phyloP scores from a whole-genome alignment of 1,140 invertebrate genomes.

The Caenorhabditis brenneri region DNA sequence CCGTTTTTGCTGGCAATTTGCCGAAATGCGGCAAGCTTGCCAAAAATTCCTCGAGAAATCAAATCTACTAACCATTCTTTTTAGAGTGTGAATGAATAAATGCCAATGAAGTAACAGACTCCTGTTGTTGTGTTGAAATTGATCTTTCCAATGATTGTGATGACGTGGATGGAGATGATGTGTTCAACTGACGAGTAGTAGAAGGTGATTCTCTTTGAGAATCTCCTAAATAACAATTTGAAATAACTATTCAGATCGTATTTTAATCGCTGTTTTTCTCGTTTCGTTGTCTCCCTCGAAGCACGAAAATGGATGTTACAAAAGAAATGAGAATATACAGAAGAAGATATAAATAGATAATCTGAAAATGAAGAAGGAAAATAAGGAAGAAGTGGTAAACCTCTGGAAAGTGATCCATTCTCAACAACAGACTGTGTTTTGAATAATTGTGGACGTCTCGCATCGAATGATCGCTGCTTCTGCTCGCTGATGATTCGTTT shows the following conservation, averaged over 20 bases:
- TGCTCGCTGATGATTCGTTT: conserved; percentile 1
- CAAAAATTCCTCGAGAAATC: too few species aligned
- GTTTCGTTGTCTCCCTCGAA: background rate
- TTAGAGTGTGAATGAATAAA: conserved; percentile 64
- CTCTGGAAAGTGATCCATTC: conserved; percentile 41
- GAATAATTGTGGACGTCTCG: conserved; percentile 59
- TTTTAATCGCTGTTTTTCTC: background rate
- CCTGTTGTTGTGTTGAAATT: conserved; percentile 43
- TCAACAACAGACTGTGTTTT: conserved; percentile 65
- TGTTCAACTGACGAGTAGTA: background rate
- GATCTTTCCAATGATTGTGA: conserved; percentile 41
- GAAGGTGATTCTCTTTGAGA: conserved; percentile 44
- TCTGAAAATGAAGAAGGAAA: background rate
- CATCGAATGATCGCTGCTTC: conserved; percentile 59
- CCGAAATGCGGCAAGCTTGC: too few species aligned
- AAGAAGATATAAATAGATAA: background rate
- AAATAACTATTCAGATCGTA: background rate
- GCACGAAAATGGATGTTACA: background rate
- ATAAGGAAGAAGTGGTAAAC: background rate
- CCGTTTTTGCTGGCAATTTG: too few species aligned
- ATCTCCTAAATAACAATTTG: conserved; percentile 44
- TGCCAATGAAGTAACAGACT: conserved; percentile 60
- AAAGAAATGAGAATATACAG: background rate
- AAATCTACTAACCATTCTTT: conserved; percentile 58
- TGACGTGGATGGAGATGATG: conserved; percentile 2